Evolutionary conservation across 2,797 vertebrate genomes (phyloP), one percentile per base, ranked within the genome.

Genomic region (Holocentrus rufus): DNA sequence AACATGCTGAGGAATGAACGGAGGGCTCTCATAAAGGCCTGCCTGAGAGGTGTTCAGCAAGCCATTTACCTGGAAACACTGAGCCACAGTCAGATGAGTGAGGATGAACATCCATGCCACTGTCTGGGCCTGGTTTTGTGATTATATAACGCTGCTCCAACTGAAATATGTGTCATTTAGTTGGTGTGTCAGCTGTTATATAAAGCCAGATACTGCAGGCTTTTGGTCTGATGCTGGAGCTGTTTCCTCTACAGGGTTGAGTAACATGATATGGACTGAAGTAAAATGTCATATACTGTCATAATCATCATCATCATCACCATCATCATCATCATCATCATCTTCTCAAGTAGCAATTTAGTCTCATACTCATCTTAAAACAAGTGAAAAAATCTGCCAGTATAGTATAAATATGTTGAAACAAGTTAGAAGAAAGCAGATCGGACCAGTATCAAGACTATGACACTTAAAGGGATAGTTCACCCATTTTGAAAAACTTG

Each of bases 1-100:
- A 70, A 83, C 85, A 77, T 44, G 65, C 60, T 62, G 76, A 67
- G 9, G 71, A 74, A 80, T 83, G 81, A 87, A 87, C 74, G 80
- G 58, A 70, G 72, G 56, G 57, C 79, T 85, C 84, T 87, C 30
- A 39, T 81, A 72, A 79, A 53, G 49, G 58, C 52, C 61, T 22
- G 3, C 8, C 18, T 3, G 52, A 34, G 72, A 81, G 77, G 77
- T 64, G 78, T 77, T 58, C 73, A 6, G 50, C 8, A 64, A 78
- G 54, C 46, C 13, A 36, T 74, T 85, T 54, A 59, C 72, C 64
- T 49, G 75, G 47, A 27, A 86, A 80, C 68, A 65, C 23, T 18
- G 44, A 72, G 78, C 70, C 79, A 73, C 82, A 79, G 79, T 67
- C 57, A 22, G 60, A 74, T 22, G 63, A 36, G 44, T 65, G 72